Base-by-base conservation (phyloP, 2,888 invertebrate genomes). In the Diarsia brunnea region DNA sequence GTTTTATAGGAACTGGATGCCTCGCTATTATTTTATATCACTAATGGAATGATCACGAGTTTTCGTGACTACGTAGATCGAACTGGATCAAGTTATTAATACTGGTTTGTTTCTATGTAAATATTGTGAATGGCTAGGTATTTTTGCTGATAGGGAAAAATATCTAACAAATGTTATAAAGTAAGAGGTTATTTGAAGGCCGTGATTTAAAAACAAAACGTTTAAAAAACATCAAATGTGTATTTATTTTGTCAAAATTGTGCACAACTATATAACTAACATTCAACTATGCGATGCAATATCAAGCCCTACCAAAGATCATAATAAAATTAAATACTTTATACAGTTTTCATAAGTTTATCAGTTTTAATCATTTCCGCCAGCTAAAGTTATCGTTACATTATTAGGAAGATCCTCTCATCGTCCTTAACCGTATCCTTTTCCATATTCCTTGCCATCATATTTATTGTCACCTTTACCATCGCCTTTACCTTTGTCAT, bases 341-440 rank as follows among this genome's bases (percentile, higher is more conserved):
- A n/a, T 2, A 76, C 27, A 60, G 7, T 49, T 51, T 58, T 47
- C 1, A 0, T 14, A 31, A 61, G 14, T 27, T 68, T 51, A 61
- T 24, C 19, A 70, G 70, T 76, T 78, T 68, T 16, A 19, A 45
- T 69, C 1, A n/a, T 38, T 21, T 24, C 45, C 24, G 27, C n/a
- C 60, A 55, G 47, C 10, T 27, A 21, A 38, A 53, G 38, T 51
- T 38, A 38, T 64, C 2, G 31, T 79, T 49, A 64, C 14, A 69
- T 24, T 11, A n/a, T 31, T 45, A 16, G 21, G 14, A 45, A 45
- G 24, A 60, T 69, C 12, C n/a, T n/a, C 53, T 79, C 73, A 69
- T 38, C 79, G 58, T 3, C 73, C 79, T 73, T 68, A 80, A 51
- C 81, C 84, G 27, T 75, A 75, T 47, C 69, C 84, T 64, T 80